Percentiles rank a stretch among this genome's conserved stretches.
These are phyloP conservation scores for Leuciscus idus DNA, from an alignment of 2,113 vertebrate genomes.

Conservation along the genomic window DNA sequence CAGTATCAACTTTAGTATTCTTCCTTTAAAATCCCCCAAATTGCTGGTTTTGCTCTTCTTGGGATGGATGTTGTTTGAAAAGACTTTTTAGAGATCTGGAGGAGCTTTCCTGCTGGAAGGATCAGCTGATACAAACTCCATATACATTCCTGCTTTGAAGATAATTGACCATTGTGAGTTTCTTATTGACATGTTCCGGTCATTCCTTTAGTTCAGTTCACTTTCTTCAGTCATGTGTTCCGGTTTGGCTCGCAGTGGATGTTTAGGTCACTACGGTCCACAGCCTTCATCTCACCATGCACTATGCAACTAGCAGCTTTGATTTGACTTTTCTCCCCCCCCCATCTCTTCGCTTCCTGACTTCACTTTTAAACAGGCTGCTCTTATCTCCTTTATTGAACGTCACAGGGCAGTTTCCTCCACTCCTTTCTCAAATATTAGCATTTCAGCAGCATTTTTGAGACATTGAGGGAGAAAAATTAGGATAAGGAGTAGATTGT, in stretches of 20 bases:
- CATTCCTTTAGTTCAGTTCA: neutral
- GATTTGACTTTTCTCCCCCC: neutral
- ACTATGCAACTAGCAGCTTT: neutral
- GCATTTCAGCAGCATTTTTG: slow-evolving; percentile 24
- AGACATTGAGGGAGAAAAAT: neutral
- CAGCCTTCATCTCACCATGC: neutral
- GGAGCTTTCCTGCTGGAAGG: neutral
- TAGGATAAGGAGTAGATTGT: slow-evolving; percentile 19
- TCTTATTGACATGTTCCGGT: slow-evolving; percentile 7
- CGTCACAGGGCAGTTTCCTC: slow-evolving; percentile 37
- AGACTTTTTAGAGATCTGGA: neutral
- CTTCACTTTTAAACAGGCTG: neutral
- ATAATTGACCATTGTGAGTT: slow-evolving; percentile 37
- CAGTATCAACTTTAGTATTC: neutral
- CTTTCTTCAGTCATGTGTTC: slow-evolving; percentile 18
- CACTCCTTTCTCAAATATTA: slow-evolving; percentile 53
- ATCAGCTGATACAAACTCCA: neutral
- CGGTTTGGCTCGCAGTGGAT: neutral
- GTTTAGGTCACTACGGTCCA: neutral
- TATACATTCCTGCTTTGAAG: slow-evolving; percentile 37
- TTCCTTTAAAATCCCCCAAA: neutral
- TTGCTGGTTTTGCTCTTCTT: neutral
- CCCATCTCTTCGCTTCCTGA: neutral
- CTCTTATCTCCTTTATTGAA: slow-evolving; percentile 38
- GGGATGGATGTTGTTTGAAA: neutral